Percentiles rank a stretch among this genome's conserved stretches.
Conservation (phyloP, 2,888 invertebrate species). For the Calephelis perditalis region DNA sequence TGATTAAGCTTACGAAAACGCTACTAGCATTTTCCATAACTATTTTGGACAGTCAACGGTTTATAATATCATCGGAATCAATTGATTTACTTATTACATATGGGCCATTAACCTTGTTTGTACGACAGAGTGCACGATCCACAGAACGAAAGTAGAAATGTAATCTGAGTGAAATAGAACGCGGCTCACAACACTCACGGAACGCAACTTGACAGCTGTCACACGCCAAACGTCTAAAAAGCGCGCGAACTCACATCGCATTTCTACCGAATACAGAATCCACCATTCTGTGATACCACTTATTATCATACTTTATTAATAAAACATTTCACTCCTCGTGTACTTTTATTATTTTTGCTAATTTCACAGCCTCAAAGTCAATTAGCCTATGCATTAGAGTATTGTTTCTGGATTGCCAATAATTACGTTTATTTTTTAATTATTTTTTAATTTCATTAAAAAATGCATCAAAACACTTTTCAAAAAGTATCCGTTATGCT, state of each 20-base stretch:
- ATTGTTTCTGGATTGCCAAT: constrained; percentile 77
- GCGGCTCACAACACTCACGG: constrained; percentile 18
- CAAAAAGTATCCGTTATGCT: constrained; percentile 74
- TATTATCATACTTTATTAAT: constrained; percentile 56
- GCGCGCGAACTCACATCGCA: constrained; percentile 34
- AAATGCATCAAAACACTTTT: constrained; percentile 76
- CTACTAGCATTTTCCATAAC: constrained; percentile 45
- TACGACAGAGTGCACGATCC: constrained; percentile 58
- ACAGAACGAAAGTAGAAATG: constrained; percentile 48
- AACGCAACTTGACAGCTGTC: constrained; percentile 21
- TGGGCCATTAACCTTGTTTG: constrained; percentile 64
- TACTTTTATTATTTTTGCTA: constrained; percentile 70
- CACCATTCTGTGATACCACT: constrained; percentile 56
- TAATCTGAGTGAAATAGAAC: constrained; percentile 32
- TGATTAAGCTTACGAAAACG: constrained; percentile 43
- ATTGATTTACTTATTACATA: constrained; percentile 72
- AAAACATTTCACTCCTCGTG: constrained; percentile 60
- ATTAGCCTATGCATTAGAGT: constrained; percentile 78
- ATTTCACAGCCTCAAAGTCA: constrained; percentile 78
- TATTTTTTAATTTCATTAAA: constrained; percentile 53
- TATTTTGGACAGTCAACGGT: constrained; percentile 51
- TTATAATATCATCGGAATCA: constrained; percentile 53
- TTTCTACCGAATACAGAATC: constrained; percentile 36
- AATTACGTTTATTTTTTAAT: constrained; percentile 57
- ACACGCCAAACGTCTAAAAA: constrained; percentile 24